A percentile compares a stretch with the other conserved stretches of the same genome.
These are phyloP conservation scores for Pachyramphus minor DNA, from an alignment of 2,113 vertebrate species.

Conservation along the genomic window DNA sequence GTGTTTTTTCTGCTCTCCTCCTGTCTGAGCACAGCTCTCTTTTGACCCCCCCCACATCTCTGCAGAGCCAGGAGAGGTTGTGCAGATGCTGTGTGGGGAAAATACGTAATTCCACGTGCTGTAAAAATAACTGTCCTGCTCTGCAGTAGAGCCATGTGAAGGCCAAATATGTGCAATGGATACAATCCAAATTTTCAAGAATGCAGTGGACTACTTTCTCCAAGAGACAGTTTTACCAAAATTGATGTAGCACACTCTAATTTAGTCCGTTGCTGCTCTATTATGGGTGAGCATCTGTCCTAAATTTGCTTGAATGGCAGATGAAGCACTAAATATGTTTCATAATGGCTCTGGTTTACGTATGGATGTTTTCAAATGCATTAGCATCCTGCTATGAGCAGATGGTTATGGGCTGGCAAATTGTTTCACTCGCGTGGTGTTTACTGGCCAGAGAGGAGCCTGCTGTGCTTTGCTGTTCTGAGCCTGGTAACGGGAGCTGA, in stretches of 20 bases:
- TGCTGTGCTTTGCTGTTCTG: background rate
- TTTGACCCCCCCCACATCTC: background rate
- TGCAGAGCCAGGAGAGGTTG: background rate
- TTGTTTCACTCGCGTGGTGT: background rate
- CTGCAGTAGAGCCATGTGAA: background rate
- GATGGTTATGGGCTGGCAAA: constrained; percentile 46
- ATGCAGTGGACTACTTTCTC: background rate
- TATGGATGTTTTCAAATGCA: constrained; percentile 42
- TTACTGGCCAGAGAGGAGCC: background rate
- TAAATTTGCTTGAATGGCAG: constrained; percentile 48
- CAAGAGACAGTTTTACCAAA: background rate
- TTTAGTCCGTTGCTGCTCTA: constrained; percentile 18
- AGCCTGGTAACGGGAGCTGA: background rate
- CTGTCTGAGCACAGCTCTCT: background rate
- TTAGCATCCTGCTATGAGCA: constrained; percentile 24
- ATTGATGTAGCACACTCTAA: background rate
- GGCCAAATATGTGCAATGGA: background rate
- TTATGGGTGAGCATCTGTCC: constrained; percentile 50
- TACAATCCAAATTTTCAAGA: background rate
- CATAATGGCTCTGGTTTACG: background rate
- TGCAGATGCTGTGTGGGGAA: constrained; percentile 2
- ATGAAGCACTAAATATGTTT: constrained; percentile 41
- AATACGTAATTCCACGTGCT: background rate
- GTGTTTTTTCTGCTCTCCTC: background rate
- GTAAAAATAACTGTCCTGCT: constrained; percentile 44